Percentiles rank a stretch among this genome's conserved stretches.
Conservation (phyloP, 1,140 invertebrate species). For the Cyclina sinensis region DNA sequence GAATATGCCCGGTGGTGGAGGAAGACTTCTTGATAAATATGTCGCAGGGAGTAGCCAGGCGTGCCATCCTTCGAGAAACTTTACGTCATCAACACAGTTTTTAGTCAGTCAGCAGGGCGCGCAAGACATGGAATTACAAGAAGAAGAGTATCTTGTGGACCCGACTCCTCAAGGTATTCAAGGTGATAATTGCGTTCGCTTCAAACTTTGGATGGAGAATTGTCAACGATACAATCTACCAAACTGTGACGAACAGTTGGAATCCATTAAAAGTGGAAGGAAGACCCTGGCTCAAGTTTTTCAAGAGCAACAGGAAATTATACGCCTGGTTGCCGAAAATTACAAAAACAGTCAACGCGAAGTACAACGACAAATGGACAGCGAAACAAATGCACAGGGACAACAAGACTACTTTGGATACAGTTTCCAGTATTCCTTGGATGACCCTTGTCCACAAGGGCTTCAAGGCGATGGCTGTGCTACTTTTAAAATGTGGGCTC, state of each 20-base stretch:
- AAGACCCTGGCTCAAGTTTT: slow-evolving; percentile 80
- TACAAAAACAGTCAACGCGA: slow-evolving; percentile 57
- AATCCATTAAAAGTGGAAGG: slow-evolving; percentile 73
- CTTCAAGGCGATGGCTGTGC: slow-evolving; percentile 79
- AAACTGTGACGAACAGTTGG: slow-evolving; percentile 80
- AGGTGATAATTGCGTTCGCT: slow-evolving; percentile 76
- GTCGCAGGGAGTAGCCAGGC: slow-evolving; percentile 90
- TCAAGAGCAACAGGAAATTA: slow-evolving; percentile 75
- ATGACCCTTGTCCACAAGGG: slow-evolving; percentile 77
- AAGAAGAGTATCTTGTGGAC: slow-evolving; percentile 32
- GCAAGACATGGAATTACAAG: slow-evolving; percentile 24
- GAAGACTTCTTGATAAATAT: slow-evolving; percentile 89
- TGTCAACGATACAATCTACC: slow-evolving; percentile 78
- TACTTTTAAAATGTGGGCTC: slow-evolving; percentile 78
- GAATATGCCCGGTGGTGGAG: slow-evolving; percentile 91
- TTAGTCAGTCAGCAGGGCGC: slow-evolving; percentile 78
- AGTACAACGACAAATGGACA: slow-evolving; percentile 34
- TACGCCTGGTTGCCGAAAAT: slow-evolving; percentile 71
- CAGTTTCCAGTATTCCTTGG: not conserved
- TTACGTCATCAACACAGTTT: slow-evolving; percentile 80
- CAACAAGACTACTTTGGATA: slow-evolving; percentile 38
- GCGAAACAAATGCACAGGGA: slow-evolving; percentile 41
- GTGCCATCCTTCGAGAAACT: slow-evolving; percentile 82
- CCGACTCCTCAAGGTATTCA: slow-evolving; percentile 82
- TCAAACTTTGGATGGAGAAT: slow-evolving; percentile 81